Base-by-base conservation (phyloP, 2,888 invertebrate genomes). In the Stegana nigrithorax region DNA sequence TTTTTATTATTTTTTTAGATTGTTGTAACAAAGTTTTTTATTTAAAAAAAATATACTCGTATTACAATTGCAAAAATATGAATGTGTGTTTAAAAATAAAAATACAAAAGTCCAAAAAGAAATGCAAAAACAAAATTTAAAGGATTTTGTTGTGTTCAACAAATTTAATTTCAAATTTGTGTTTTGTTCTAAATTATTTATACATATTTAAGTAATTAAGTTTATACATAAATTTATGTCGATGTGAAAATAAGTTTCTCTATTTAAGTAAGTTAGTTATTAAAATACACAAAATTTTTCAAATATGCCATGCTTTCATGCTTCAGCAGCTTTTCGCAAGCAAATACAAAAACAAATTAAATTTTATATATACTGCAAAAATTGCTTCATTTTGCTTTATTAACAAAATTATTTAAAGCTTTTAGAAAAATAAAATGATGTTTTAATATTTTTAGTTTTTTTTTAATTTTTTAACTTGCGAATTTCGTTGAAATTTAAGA, bases 81-180 rank as follows among this genome's bases (percentile, higher is more conserved):
- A 76, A 73, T 79, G 77, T 75, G 69, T 70, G 80, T 70, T 71
- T 69, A 27, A 58, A 61, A 59, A 51, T 8, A 53, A 53, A 47
- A 39, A 51, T 23, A 2, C 4, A 39, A 8, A 27, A 21, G 25
- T 26, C 45, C 42, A 51, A 53, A 62, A 57, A 57, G 10, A 39
- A 55, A 59, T 47, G 60, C 60, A 66, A 42, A 61, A 51, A 36
- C 14, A 44, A 21, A 44, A n/a, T 59, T 17, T 56, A 67, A 64
- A 60, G 66, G 71, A 75, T 73, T 73, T 77, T 77, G 72, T 77
- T 80, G 79, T 71, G 72, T 72, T 66, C 51, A 26, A 29, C 29
- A 42, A 42, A 42, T 57, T 57, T 25, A 8, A 21, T 55, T 21
- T 29, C 29, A 14, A 21, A 12, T 0, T 21, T 55, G 14, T 14